These are phyloP conservation scores for Melanotaenia trifasciata DNA, from an alignment of 2,797 vertebrate species.

Conservation along the genomic window DNA sequence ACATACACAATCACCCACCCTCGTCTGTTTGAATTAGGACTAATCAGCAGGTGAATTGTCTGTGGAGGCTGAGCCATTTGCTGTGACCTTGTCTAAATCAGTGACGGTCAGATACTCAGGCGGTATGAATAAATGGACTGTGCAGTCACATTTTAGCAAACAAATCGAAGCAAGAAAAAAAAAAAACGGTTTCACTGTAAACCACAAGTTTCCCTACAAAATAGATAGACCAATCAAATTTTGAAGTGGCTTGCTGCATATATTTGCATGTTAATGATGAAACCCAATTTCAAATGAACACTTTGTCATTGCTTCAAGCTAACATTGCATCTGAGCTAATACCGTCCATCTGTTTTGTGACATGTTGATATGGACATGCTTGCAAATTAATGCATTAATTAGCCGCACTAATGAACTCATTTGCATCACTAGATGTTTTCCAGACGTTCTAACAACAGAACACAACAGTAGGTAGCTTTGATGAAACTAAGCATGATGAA, in stretches of 20 bases:
- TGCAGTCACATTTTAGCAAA: constrained; percentile 42
- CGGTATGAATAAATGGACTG: constrained; percentile 49
- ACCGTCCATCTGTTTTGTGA: constrained; percentile 48
- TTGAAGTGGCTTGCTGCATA: constrained; percentile 27
- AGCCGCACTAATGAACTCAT: constrained; percentile 51
- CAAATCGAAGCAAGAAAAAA: constrained; percentile 45
- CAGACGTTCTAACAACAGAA: constrained; percentile 23
- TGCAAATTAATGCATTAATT: constrained; percentile 66
- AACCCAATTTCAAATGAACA: constrained; percentile 26
- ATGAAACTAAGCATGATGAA: too few relatives aligned
- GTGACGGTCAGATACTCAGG: constrained; percentile 38
- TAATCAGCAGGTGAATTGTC: constrained; percentile 77
- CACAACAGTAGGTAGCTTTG: too few relatives aligned
- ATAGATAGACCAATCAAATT: constrained; percentile 36
- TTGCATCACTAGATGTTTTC: constrained; percentile 38
- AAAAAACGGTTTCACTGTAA: constrained; percentile 24
- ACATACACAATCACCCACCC: constrained; percentile 33
- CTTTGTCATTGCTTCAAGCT: constrained; percentile 24
- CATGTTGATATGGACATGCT: constrained; percentile 59
- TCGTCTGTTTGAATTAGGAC: constrained; percentile 69
- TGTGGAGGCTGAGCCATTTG: constrained; percentile 64
- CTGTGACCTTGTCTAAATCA: constrained; percentile 69
- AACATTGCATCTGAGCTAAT: constrained; percentile 15
- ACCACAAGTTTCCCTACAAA: constrained; percentile 11
- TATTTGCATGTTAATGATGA: constrained; percentile 52